A percentile compares a stretch with the other conserved stretches of the same genome.
Evolutionary conservation across 2,113 vertebrate genomes (phyloP).

Genomic region (Lagenorhynchus albirostris): DNA sequence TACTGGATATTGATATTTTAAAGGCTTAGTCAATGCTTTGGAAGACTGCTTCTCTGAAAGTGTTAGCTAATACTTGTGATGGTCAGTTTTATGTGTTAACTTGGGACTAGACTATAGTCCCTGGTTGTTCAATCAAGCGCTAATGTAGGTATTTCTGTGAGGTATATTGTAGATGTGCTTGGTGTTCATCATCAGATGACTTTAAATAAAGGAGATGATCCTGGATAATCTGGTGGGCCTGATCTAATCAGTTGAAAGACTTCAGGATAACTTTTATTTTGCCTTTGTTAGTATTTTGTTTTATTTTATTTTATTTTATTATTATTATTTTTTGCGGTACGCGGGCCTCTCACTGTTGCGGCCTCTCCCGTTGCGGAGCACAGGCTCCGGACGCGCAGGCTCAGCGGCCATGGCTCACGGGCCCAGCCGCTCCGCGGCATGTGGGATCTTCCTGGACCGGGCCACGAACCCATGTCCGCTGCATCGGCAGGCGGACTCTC

Average conservation of each 20-base stretch:
- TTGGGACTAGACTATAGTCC: background rate
- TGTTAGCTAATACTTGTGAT: background rate
- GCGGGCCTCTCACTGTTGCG: too few species aligned
- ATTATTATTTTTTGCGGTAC: too few species aligned
- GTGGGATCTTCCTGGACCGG: accelerated
- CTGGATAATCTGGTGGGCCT: background rate
- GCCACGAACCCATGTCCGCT: too few species aligned
- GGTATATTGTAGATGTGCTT: background rate
- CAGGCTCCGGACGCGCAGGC: too few species aligned
- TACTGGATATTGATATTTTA: background rate
- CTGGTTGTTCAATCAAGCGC: background rate
- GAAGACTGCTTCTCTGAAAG: background rate
- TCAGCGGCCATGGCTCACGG: too few species aligned
- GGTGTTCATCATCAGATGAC: background rate
- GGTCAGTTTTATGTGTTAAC: background rate
- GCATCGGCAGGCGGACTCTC: too few species aligned
- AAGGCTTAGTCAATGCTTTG: background rate
- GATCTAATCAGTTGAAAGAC: background rate
- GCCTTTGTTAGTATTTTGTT: background rate
- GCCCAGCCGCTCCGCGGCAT: too few species aligned
- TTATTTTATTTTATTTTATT: too few species aligned
- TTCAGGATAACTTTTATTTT: background rate
- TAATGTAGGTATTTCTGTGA: background rate
- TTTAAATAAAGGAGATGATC: background rate
- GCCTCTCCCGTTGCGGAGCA: too few species aligned